Base-by-base conservation (phyloP, 1,140 invertebrate species). In the Phymorhynchus buccinoides region DNA sequence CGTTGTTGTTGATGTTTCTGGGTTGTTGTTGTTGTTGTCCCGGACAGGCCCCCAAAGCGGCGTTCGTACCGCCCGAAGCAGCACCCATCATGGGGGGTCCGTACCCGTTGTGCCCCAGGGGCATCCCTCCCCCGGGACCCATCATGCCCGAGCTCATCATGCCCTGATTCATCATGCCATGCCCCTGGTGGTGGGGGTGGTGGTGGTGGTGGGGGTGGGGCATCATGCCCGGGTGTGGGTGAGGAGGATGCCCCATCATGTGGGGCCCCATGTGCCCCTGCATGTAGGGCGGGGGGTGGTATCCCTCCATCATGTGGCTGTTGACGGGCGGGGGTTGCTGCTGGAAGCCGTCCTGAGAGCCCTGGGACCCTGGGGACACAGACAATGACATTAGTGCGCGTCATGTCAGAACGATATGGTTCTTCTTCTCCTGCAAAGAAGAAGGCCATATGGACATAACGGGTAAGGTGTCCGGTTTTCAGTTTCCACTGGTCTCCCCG, bases 301-400 rank as follows among this genome's bases (percentile, higher is more conserved):
- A 87, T 44, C 96, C 96, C 93, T 98, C 97, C 95, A 98, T 96
- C 83, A 88, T 89, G 62, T 90, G 90, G 77, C 82, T 91, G 84
- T 93, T 95, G 88, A 91, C 92, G 79, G 90, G 89, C 37, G 91
- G 92, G 87, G 95, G 95, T 87, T 96, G 95, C 87, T 96, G 95
- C 84, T 96, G 96, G 94, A 98, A 98, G 88, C 97, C 97, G 94
- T 98, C 97, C 95, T 97, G 97, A 80, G 97, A 97, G 97, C 97
- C 85, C 83, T 91, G 91, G 78, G 91, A 92, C 62, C 90, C 90
- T 87, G 88, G 56, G n/a, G n/a, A 12, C 56, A 62, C 56, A 62
- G 12, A 62, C 22, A n/a, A n/a, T n/a, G n/a, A n/a, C n/a, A n/a
- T n/a, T n/a, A n/a, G n/a, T n/a, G n/a, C n/a, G n/a, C n/a, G n/a